These are phyloP conservation scores for Aphelocoma californica DNA, from an alignment of 2,797 vertebrate species.

Conservation along the genomic window DNA sequence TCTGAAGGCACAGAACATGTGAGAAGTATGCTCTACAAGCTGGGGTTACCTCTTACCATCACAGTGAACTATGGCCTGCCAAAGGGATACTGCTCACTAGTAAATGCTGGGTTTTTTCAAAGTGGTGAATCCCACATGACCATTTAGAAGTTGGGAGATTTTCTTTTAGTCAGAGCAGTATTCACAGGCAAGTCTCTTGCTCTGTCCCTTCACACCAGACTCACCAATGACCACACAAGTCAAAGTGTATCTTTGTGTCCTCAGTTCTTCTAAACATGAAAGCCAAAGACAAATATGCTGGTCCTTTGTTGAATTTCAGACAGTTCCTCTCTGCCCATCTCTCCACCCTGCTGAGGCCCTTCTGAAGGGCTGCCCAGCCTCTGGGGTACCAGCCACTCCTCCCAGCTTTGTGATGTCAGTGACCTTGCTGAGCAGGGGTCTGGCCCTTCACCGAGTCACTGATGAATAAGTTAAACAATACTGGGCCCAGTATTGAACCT, in stretches of 20 bases:
- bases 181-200: not conserved
- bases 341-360: accelerated
- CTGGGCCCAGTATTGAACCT: accelerated
- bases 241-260: not conserved
- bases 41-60: not conserved
- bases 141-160: not conserved
- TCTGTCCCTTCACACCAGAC: not conserved
- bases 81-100: not conserved
- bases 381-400: not conserved
- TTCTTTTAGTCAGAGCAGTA: not conserved
- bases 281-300: not conserved
- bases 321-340: not conserved
- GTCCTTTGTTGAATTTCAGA: not conserved
- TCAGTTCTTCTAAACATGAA: not conserved
- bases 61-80: not conserved
- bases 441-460: not conserved
- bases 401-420: not conserved
- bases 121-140: not conserved
- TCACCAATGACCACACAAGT: not conserved
- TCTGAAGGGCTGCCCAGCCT: not conserved
- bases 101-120: not conserved
- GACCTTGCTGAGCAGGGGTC: not conserved
- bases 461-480: not conserved
- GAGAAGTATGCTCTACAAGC: not conserved
- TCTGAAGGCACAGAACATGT: constrained; percentile 46